Conservation (phyloP, 2,888 invertebrate genomes). For the Agrochola lota region DNA sequence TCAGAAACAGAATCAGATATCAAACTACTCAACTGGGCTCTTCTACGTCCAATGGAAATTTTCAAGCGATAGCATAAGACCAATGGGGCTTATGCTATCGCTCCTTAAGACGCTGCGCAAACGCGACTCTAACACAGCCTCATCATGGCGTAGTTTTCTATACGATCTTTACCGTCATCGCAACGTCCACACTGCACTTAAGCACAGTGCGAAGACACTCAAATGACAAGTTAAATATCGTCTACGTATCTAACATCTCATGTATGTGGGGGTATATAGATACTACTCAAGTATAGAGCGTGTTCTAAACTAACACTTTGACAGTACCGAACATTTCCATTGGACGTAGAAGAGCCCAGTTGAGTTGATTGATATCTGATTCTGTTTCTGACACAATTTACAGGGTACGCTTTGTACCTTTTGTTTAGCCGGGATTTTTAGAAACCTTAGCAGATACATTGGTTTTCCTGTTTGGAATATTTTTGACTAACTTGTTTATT, state of each 20-base stretch:
- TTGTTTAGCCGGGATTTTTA: slow-evolving; percentile 33
- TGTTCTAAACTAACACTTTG: slow-evolving; percentile 37
- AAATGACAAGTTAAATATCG: slow-evolving; percentile 1
- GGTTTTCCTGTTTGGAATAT: background rate
- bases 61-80: too few relatives aligned
- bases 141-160: background rate
- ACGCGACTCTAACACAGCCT: background rate
- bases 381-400: slow-evolving; percentile 70
- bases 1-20: too few relatives aligned
- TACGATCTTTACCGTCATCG: background rate
- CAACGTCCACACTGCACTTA: background rate
- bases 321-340: slow-evolving; percentile 49
- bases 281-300: background rate
- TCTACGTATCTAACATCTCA: background rate
- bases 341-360: slow-evolving; percentile 57
- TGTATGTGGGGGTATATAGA: background rate
- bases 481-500: background rate
- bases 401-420: slow-evolving; percentile 60
- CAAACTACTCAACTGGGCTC: too few relatives aligned
- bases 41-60: too few relatives aligned
- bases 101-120: background rate
- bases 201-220: background rate
- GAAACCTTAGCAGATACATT: slow-evolving; percentile 9
- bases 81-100: background rate
- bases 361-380: slow-evolving; percentile 74